Base-by-base conservation (phyloP, 2,797 vertebrate species). In the Urosaurus nigricauda region DNA sequence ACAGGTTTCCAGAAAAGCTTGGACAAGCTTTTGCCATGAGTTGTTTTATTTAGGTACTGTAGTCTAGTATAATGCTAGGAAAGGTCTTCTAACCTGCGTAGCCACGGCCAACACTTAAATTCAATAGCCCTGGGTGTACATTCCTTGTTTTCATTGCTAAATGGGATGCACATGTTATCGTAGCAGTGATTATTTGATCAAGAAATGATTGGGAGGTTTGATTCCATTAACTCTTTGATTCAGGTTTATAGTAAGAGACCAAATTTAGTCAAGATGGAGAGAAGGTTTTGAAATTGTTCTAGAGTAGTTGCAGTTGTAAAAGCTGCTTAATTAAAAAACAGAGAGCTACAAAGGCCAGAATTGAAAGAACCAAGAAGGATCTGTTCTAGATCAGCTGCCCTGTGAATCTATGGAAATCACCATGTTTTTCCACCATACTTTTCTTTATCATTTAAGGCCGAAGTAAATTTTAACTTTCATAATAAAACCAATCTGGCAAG, bases 151-250 rank as follows among this genome's bases (percentile, higher is more conserved):
- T 80, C 32, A 56, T 35, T 73, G 68, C 51, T n/a, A 37, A n/a
- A 19, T 19, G 29, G 29, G 65, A 32, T 68, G 29, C 4, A 32
- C 32, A 37, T 37, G 17, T 74, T 70, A 26, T 26, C 40, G 11
- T 7, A 47, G 43, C 43, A 37, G 5, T 79, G 35, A 79, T 80
- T 87, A 56, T 56, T 40, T 79, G 85, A 86, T 53, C 63, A 80
- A 71, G 60, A 79, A 32, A 53, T 80, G 63, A 80, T 71, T 80
- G 43, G 21, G 14, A 80, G 47, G 70, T 86, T 53, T 79, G 77
- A 79, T 70, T 85, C 63, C 73, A 63, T n/a, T 56, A 26, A 70
- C 37, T 68, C 17, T 26, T 78, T 17, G 43, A 87, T 87, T 70
- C n/a, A 32, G 21, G 77, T 40, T 53, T 56, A 63, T 70, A 26